A percentile compares a stretch with the other conserved stretches of the same genome.
Evolutionary conservation across 2,888 invertebrate species (phyloP).

Genomic region (Drosophila mayaguana): DNA sequence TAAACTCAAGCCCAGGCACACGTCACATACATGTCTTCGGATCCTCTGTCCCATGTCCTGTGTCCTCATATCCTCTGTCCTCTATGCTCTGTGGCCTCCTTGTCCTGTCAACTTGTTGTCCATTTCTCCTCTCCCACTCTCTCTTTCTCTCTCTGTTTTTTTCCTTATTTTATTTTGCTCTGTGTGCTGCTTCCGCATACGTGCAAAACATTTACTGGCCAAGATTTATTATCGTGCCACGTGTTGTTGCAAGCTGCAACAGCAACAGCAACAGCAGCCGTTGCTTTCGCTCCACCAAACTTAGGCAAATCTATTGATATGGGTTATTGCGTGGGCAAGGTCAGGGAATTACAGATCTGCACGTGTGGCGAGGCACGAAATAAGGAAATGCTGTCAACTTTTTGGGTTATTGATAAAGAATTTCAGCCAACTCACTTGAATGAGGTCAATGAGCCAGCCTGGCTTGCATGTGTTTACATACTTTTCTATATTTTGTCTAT

Average conservation of each 20-base stretch:
- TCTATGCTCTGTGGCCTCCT: not conserved
- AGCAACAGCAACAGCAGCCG: constrained; percentile 1
- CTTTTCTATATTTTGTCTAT: not conserved
- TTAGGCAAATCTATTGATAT: constrained; percentile 40
- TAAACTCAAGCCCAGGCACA: constrained; percentile 44
- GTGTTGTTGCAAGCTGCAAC: constrained; percentile 59
- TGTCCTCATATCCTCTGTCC: not conserved
- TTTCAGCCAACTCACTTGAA: constrained; percentile 1
- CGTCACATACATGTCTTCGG: constrained; percentile 13
- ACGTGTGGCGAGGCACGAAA: not conserved
- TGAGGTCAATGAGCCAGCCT: constrained; percentile 3
- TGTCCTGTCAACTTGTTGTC: constrained; percentile 40
- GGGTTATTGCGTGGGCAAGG: constrained; percentile 41
- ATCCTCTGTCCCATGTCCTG: not conserved
- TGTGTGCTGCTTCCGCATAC: constrained; percentile 51
- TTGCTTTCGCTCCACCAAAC: constrained; percentile 21
- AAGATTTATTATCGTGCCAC: constrained; percentile 67
- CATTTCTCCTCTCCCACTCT: not conserved
- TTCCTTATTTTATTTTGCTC: constrained; percentile 18
- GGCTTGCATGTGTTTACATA: not conserved
- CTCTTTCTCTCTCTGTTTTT: not conserved
- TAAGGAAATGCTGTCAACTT: constrained; percentile 8
- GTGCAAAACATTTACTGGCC: constrained; percentile 60
- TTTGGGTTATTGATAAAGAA: not conserved
- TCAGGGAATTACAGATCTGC: constrained; percentile 28